These are phyloP conservation scores for Uloborus diversus DNA, from an alignment of 1,140 invertebrate genomes.

Conservation along the genomic window DNA sequence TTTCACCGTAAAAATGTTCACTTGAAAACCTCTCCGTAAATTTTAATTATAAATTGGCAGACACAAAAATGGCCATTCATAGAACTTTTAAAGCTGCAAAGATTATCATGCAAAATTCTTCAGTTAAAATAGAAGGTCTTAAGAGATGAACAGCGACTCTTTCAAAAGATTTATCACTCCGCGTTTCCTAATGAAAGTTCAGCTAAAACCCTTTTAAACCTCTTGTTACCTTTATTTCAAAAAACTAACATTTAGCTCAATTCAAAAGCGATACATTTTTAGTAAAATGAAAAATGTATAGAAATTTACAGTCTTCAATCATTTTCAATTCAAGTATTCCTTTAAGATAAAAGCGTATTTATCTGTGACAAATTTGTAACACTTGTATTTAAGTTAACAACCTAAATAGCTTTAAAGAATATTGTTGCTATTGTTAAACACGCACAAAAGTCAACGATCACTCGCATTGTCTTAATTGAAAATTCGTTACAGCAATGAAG, in stretches of 20 bases:
- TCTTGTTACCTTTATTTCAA: not conserved
- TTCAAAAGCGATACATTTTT: not conserved
- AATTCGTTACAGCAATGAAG: no score
- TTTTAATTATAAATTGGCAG: not conserved
- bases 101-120: not conserved
- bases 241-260: not conserved
- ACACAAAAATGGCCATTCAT: not conserved
- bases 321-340: no score
- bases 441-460: no score
- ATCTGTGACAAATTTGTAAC: no score
- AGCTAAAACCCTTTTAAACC: not conserved
- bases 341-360: no score
- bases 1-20: not conserved
- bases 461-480: no score
- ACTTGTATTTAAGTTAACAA: no score
- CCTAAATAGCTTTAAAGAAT: no score
- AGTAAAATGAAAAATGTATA: not conserved
- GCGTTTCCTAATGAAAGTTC: not conserved
- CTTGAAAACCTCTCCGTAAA: not conserved
- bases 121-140: not conserved
- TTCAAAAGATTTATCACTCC: conserved; percentile 1
- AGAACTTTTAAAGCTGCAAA: not conserved
- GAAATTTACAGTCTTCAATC: not conserved
- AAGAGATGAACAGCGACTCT: not conserved
- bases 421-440: no score